Evolutionary conservation across 1,140 invertebrate genomes (phyloP).

Genomic region (Camponotus vicinus): DNA sequence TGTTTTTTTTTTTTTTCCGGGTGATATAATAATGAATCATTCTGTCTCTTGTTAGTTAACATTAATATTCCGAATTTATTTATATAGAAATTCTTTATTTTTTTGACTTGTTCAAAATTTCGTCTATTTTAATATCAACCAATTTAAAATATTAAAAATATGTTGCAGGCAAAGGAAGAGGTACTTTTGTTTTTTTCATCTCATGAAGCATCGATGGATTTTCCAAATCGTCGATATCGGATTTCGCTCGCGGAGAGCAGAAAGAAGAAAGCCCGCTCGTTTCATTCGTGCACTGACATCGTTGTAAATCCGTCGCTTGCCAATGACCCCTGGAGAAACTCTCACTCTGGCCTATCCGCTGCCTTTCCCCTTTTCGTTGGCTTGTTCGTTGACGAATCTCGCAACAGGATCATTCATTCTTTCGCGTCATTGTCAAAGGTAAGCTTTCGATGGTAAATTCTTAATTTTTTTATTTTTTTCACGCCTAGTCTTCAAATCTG

Average conservation of each 20-base stretch:
- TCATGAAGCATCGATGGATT: too few relatives aligned
- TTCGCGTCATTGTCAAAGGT: not conserved
- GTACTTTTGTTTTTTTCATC: not conserved
- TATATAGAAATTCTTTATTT: not conserved
- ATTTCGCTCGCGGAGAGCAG: slow-evolving; percentile 33
- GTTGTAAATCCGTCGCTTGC: slow-evolving; percentile 68
- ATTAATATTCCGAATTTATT: not conserved
- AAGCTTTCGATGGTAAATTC: not conserved
- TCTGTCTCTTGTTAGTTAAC: not conserved
- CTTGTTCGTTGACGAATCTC: slow-evolving; percentile 43
- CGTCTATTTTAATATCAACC: not conserved
- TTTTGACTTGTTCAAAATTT: not conserved
- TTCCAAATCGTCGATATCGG: not conserved
- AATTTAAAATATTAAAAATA: slow-evolving; percentile 14
- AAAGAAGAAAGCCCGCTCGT: slow-evolving; percentile 12
- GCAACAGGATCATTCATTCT: slow-evolving; percentile 33
- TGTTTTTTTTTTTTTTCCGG: slow-evolving; percentile 16
- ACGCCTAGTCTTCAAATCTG: not conserved
- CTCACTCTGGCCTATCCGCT: slow-evolving; percentile 46
- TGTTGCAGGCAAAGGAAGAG: not conserved
- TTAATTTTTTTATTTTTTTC: not conserved
- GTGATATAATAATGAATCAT: slow-evolving; percentile 23
- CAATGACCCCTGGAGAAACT: slow-evolving; percentile 73
- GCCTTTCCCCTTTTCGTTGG: too few relatives aligned
- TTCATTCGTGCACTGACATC: slow-evolving; percentile 23